Evolutionary conservation across 1,140 invertebrate species (phyloP).

Genomic region (Battus philenor): DNA sequence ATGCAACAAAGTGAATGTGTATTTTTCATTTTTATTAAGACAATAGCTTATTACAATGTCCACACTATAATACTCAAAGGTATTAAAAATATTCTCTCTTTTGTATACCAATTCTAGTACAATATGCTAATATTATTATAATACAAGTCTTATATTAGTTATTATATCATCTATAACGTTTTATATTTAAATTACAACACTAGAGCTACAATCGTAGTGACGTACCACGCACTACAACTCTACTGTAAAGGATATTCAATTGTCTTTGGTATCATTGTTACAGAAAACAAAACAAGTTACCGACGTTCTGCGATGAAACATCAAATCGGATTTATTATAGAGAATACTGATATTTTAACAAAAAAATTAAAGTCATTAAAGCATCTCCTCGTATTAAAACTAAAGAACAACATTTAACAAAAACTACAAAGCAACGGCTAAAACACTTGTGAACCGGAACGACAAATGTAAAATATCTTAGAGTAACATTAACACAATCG

Average conservation of each 20-base stretch:
- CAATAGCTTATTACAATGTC: slow-evolving; percentile 20
- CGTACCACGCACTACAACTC: slow-evolving; percentile 35
- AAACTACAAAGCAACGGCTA: slow-evolving; percentile 42
- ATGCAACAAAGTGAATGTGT: slow-evolving; percentile 24
- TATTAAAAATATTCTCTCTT: slow-evolving; percentile 68
- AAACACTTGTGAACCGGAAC: slow-evolving; percentile 40
- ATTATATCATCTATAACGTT: slow-evolving; percentile 67
- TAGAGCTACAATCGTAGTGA: slow-evolving; percentile 40
- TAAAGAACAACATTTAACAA: slow-evolving; percentile 64
- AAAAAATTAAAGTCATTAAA: slow-evolving; percentile 63
- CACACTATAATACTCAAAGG: slow-evolving; percentile 62
- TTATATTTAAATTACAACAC: slow-evolving; percentile 54
- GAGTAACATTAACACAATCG: slow-evolving; percentile 6
- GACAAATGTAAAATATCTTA: slow-evolving; percentile 16
- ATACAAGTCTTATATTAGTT: slow-evolving; percentile 67
- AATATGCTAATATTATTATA: slow-evolving; percentile 51
- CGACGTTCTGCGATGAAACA: slow-evolving; percentile 39
- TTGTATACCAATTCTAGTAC: slow-evolving; percentile 46
- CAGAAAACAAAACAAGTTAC: slow-evolving; percentile 57
- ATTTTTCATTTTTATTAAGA: slow-evolving; percentile 20
- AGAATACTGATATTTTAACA: slow-evolving; percentile 65
- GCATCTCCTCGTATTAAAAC: slow-evolving; percentile 58
- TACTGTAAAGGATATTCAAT: slow-evolving; percentile 66
- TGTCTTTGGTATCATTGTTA: slow-evolving; percentile 73
- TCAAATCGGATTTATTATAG: slow-evolving; percentile 41